phyloP scores from a whole-genome alignment of 2,797 vertebrate species.

The Galaxias olidus region DNA sequence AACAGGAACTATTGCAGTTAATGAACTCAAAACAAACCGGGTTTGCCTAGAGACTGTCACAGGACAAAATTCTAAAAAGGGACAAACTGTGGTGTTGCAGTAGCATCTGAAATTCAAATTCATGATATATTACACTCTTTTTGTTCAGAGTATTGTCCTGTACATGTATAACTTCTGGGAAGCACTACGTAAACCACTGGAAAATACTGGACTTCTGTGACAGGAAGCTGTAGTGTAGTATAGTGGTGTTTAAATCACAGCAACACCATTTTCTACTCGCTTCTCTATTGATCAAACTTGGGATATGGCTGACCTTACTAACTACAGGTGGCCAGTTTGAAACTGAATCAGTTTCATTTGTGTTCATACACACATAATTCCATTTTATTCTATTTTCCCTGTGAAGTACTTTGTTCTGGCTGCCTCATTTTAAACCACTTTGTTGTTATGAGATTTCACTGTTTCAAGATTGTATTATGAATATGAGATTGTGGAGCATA shows the following conservation, averaged over 20 bases:
- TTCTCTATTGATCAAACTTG: too few relatives aligned
- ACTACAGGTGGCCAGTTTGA: neutral
- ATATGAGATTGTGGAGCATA: neutral
- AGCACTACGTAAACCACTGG: too few relatives aligned
- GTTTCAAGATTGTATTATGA: constrained; percentile 14
- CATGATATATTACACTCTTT: neutral
- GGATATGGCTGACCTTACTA: too few relatives aligned
- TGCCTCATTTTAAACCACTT: constrained; percentile 18
- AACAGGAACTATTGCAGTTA: constrained; percentile 19
- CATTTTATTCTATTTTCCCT: neutral
- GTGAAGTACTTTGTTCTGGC: neutral
- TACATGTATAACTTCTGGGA: too few relatives aligned
- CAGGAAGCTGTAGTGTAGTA: too few relatives aligned
- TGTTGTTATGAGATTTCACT: constrained; percentile 13
- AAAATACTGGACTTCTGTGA: too few relatives aligned
- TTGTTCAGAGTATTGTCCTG: constrained; percentile 14
- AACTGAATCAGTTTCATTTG: constrained; percentile 43
- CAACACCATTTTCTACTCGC: too few relatives aligned
- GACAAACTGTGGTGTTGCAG: neutral
- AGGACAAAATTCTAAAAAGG: constrained; percentile 10
- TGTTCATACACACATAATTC: neutral
- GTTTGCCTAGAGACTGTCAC: constrained; percentile 9
- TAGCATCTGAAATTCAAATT: constrained; percentile 3
- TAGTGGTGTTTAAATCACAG: too few relatives aligned
- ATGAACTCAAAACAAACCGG: constrained; percentile 25